Evolutionary conservation across 2,888 invertebrate genomes (phyloP), one percentile per base, ranked within the genome.

Genomic region (Pharmacophagus antenor): DNA sequence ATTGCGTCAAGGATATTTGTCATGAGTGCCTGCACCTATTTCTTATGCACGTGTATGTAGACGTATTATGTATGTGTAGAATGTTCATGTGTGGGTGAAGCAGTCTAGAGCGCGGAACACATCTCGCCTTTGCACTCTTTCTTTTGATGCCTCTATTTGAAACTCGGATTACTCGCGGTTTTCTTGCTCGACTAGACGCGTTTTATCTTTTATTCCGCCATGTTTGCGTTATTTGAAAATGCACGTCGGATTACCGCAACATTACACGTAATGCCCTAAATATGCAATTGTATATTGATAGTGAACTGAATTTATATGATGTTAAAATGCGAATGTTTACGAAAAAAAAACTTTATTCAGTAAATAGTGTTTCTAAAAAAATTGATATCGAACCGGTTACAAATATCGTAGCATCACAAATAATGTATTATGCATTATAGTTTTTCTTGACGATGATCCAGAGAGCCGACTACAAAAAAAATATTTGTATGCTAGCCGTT

Each of bases 1-100:
- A 72, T 68, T 72, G 68, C 66, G 66, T 68, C 67, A 72, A 74
- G 77, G 71, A 78, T 82, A 79, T 84, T 84, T 79, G 77, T 82
- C 77, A 75, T 72, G 72, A 74, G 69, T 64, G 71, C 72, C 63
- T 73, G 68, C 53, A 50, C 22, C 22, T 59, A 59, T 21, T 31
- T 57, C 52, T 25, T 25, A 12, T 46, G 46, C 50, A 53, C 41
- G 23, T 23, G 23, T 42, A 42, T 31, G 42, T 51, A 21, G 31
- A 31, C 31, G 10, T 31, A 31, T 31, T 31, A 15, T 48, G 25
- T 20, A 23, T 27, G 21, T 21, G 25, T 22, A 21, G 47, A 25
- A n/a, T n/a, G 3, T 25, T 6, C 27, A 6, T 1, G 4, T n/a
- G 20, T 53, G 41, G 18, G 41, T 25, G 27, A 31, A 60, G 65